Evolutionary conservation across 1,140 invertebrate genomes (phyloP), one percentile per base, ranked within the genome.

Genomic region (Drosophila oshimai): DNA sequence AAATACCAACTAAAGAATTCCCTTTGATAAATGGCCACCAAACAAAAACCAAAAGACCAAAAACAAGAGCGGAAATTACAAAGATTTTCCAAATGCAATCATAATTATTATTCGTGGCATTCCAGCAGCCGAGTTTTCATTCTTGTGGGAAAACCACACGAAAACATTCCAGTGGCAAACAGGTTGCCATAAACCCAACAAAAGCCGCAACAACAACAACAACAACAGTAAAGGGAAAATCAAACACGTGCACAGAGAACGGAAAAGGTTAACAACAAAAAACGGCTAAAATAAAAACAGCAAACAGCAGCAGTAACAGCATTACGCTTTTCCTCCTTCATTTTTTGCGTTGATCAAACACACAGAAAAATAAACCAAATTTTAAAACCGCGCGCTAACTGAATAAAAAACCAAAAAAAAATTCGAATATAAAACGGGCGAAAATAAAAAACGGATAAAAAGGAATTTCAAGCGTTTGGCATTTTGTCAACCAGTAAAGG

Each of bases 401-500:
- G 34, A 53, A 76, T 26, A 44, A 41, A 39, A 20, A 47, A 33
- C 26, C 2, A 54, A 47, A 69, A 45, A 37, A 45, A 74, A 45
- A 69, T 55, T 39, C 57, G 55, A 39, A 42, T 51, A 72, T 41
- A 77, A 49, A 58, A 42, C 36, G n/a, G n/a, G 15, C 33, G 31
- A 51, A 51, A 60, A 49, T n/a, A 37, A 57, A 67, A 36, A 33
- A 60, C 61, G 29, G 24, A 67, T 50, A 46, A 36, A 55, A 77
- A 65, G 20, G 31, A 80, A 74, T 84, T 84, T 79, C 42, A 86
- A 64, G 74, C 74, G 80, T 55, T 67, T 57, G 60, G 72, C 70
- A 61, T 86, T 86, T 84, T 79, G 79, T 84, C 79, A 84, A 84
- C 74, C 80, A 78, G 64, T 71, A 79, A 81, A 86, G 71, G 75